Base-by-base conservation (phyloP, 2,797 vertebrate genomes). In the Aeoliscus strigatus region DNA sequence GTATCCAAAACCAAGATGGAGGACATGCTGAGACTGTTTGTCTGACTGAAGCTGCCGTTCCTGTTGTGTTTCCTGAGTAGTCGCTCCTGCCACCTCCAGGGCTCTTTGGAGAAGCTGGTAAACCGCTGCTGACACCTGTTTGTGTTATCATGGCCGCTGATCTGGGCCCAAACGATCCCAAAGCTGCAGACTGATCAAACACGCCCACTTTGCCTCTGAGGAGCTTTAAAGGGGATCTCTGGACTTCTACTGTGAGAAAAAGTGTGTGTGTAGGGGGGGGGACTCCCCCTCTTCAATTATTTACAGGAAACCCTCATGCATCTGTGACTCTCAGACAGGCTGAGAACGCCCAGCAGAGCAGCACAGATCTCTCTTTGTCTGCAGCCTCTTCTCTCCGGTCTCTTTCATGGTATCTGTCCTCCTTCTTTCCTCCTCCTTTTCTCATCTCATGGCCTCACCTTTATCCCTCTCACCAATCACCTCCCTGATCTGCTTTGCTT, bases 271-370 rank as follows among this genome's bases (percentile, higher is more conserved):
- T 35, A 42, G 4, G 14, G 49, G 52, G 68, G 59, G 64, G 75
- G 67, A 75, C 59, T 77, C 79, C 77, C 73, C 74, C 60, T 65
- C 70, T 81, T 83, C 73, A 80, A 70, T 82, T 77, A 84, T 86
- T 81, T 79, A 82, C 67, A 81, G 69, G 61, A 73, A 71, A 69
- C 64, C 70, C 72, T 73, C 61, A 60, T 79, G 70, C 66, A 66
- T 80, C 70, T 79, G 58, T 75, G 68, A 66, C 64, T 77, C 70
- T 61, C 59, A 51, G 61, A 72, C 73, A 77, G 69, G 46, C 73
- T 65, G 51, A 73, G 66, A 45, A 65, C 73, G 36, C 57, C 70
- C 61, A 73, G 61, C 65, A 66, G 64, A 65, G 69, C 69, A 65
- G 63, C 62, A 58, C 67, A 60, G 50, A 77, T 64, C 74, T 35